phyloP scores from a whole-genome alignment of 2,888 invertebrate species.

The Coleophora flavipennella region DNA sequence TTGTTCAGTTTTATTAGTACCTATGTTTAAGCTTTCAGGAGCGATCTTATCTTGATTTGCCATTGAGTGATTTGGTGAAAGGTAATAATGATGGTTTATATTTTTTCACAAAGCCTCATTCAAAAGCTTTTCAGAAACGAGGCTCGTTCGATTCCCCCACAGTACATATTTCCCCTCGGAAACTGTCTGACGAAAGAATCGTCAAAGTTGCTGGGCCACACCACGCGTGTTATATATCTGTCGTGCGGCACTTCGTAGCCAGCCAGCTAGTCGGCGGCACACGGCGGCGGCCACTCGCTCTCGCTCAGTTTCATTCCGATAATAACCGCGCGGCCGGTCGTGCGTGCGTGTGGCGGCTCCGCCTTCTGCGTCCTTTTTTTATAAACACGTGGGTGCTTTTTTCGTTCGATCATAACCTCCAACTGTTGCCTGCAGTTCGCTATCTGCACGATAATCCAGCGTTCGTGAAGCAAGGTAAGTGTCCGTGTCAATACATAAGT shows the following conservation, averaged over 20 bases:
- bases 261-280: slow-evolving; percentile 8
- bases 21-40: too few species aligned
- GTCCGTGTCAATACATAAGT: slow-evolving; percentile 10
- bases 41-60: too few species aligned
- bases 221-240: slow-evolving; percentile 23
- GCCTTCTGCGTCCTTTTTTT: slow-evolving; percentile 33
- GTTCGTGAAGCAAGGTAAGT: slow-evolving; percentile 18
- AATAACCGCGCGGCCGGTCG: slow-evolving; percentile 43
- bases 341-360: slow-evolving; percentile 23
- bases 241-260: neutral
- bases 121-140: too few species aligned
- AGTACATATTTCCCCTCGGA: slow-evolving; percentile 1
- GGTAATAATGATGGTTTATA: too few species aligned
- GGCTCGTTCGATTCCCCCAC: neutral
- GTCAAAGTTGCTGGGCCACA: slow-evolving; percentile 27
- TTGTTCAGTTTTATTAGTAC: too few species aligned
- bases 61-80: too few species aligned
- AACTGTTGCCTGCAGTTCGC: slow-evolving; percentile 14
- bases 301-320: slow-evolving; percentile 58
- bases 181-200: slow-evolving; percentile 39
- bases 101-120: too few species aligned
- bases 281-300: slow-evolving; percentile 10
- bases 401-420: slow-evolving; percentile 44
- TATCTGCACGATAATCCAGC: slow-evolving; percentile 9
- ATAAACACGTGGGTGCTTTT: slow-evolving; percentile 57